Evolutionary conservation across 2,113 vertebrate species (phyloP).

Genomic region (Piprites chloris): DNA sequence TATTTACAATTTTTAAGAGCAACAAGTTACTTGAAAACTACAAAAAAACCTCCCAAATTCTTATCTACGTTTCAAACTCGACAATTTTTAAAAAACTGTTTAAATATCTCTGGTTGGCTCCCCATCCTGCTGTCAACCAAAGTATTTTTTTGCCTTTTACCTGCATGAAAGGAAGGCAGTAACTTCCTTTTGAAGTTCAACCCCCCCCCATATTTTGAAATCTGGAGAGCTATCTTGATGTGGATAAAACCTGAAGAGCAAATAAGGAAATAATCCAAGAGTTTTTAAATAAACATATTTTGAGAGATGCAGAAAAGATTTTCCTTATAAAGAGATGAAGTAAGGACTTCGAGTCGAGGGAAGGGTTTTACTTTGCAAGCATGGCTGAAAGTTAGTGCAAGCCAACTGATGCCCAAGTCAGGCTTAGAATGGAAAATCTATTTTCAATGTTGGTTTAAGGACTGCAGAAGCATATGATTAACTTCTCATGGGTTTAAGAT

Average conservation of each 20-base stretch:
- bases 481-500: not conserved
- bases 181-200: not conserved
- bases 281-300: not conserved
- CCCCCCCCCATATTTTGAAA: not conserved
- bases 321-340: not conserved
- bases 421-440: not conserved
- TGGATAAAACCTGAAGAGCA: not conserved
- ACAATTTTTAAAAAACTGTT: not conserved
- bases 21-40: not conserved
- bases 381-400: not conserved
- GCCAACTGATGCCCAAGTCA: not conserved
- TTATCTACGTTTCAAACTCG: not conserved
- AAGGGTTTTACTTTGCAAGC: not conserved
- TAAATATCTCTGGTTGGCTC: not conserved
- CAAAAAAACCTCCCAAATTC: not conserved
- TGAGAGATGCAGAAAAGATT: not conserved
- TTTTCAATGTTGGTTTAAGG: conserved; percentile 20
- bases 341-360: not conserved
- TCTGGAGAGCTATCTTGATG: not conserved
- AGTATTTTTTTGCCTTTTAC: not conserved
- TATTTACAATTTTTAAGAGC: not conserved
- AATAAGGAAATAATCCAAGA: not conserved
- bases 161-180: not conserved
- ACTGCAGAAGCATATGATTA: conserved; percentile 44
- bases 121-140: not conserved